Evolutionary conservation across 2,888 invertebrate species (phyloP), one percentile per base, ranked within the genome.

Genomic region (Thymelicus sylvestris): DNA sequence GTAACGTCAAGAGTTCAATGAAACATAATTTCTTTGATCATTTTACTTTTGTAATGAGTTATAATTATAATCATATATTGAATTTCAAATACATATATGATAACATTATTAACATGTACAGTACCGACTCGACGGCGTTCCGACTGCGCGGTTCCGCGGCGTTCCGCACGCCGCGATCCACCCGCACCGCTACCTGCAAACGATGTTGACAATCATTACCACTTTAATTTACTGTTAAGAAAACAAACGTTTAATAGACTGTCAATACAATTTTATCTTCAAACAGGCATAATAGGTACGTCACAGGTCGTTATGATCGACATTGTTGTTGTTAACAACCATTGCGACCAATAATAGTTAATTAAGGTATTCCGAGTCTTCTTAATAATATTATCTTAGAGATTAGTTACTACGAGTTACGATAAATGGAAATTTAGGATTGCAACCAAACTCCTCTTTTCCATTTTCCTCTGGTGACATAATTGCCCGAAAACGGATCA

Each of bases 131-230:
- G 77, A 50, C 90, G 80, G 5, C 90, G 76, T 71, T 89, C 90
- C 7, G 87, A 79, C 55, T 87, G 86, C 1, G 81, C 85, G 41
- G 89, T 86, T 59, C 88, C 76, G 10, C 67, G 67, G 6, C 67
- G 67, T 80, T 90, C 90, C 5, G 89, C 83, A 47, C 90, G 86
- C 6, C 90, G 79, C 64, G 91, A 89, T 0, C 88, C 90, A 50
- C 90, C 90, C 7, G 89, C 88, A 7, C 82, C 88, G 38, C 85
- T 89, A 48, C 86, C 87, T 86, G 81, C 55, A 50, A 55, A 31
- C 55, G 71, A 19, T 31, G 48, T 65, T 50, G 19, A 44, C 12
- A 44, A 10, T 44, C 44, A 52, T 12, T 48, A 55, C 4, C 55
- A 10, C 31, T 24, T 12, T 50, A n/a, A 55, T n/a, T 41, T 31